Evolutionary conservation across 2,888 invertebrate genomes (phyloP).

Genomic region (Deroplatys truncata): DNA sequence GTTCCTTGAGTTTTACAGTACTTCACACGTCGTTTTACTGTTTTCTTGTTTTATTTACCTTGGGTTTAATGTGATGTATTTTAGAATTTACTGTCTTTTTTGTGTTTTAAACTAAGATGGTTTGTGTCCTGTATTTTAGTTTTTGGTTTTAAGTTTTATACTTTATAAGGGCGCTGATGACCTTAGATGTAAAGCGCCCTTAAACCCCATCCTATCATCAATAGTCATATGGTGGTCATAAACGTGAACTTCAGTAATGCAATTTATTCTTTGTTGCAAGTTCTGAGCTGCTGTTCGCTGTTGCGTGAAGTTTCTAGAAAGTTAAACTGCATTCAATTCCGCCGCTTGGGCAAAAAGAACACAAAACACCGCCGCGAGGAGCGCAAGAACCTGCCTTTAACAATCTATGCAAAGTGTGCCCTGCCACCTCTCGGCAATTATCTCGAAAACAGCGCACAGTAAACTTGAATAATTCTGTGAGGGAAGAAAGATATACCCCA

Average conservation of each 20-base stretch:
- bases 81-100: too few relatives aligned
- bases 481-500: not conserved
- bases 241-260: not conserved
- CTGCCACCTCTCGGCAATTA: not conserved
- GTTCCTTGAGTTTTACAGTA: too few relatives aligned
- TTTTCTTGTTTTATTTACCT: too few relatives aligned
- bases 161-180: too few relatives aligned
- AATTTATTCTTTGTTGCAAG: not conserved
- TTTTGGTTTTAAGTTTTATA: too few relatives aligned
- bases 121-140: too few relatives aligned
- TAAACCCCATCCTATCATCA: too few relatives aligned
- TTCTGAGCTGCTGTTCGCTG: too few relatives aligned
- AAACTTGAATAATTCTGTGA: not conserved
- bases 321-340: not conserved
- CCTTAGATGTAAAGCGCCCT: too few relatives aligned
- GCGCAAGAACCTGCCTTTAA: not conserved
- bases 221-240: not conserved
- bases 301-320: not conserved
- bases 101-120: too few relatives aligned
- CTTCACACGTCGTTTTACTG: too few relatives aligned
- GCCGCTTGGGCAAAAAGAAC: not conserved
- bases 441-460: not conserved
- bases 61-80: too few relatives aligned
- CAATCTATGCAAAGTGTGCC: not conserved
- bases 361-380: not conserved